These are phyloP conservation scores for Petrosia ficiformis DNA, from an alignment of 37 sponge, comb jelly and placozoan species.

Conservation along the genomic window DNA sequence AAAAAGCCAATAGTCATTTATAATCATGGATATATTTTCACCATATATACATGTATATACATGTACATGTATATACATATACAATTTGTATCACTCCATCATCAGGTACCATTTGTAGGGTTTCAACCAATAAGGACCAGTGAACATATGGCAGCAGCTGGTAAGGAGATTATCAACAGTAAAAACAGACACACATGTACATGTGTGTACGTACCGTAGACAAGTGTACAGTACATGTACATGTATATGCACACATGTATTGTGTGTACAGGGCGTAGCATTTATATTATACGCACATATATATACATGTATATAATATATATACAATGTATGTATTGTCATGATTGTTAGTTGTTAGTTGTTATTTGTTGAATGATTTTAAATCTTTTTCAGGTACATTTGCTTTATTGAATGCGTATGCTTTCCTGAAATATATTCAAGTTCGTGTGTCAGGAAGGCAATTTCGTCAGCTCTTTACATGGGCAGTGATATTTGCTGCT, in stretches of 20 bases:
- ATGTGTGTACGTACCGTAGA: too few relatives aligned
- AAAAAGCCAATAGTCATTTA: too few relatives aligned
- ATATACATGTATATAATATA: too few relatives aligned
- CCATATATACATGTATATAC: too few relatives aligned
- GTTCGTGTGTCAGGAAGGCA: slow-evolving; percentile 50
- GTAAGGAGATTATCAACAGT: slow-evolving; percentile 42
- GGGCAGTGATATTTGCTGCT: slow-evolving; percentile 50
- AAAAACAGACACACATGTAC: neutral
- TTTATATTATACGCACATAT: neutral
- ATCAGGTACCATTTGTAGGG: slow-evolving; percentile 85
- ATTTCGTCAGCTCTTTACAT: slow-evolving; percentile 61
- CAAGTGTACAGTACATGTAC: too few relatives aligned
- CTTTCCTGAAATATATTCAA: slow-evolving; percentile 72
- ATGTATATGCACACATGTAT: too few relatives aligned
- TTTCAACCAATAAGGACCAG: slow-evolving; percentile 98
- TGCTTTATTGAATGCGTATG: slow-evolving; percentile 61
- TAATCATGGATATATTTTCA: too few relatives aligned
- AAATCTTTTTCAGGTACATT: slow-evolving; percentile 32
- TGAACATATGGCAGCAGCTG: slow-evolving; percentile 99
- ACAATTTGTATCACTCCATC: too few relatives aligned
- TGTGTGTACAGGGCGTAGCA: too few relatives aligned
- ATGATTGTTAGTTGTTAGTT: too few relatives aligned
- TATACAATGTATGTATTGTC: too few relatives aligned
- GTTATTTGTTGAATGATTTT: neutral
- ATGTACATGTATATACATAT: too few relatives aligned